Percentiles rank a stretch among this genome's conserved stretches.
These are phyloP conservation scores for Protonemura montana DNA, from an alignment of 2,888 invertebrate species.

Conservation along the genomic window DNA sequence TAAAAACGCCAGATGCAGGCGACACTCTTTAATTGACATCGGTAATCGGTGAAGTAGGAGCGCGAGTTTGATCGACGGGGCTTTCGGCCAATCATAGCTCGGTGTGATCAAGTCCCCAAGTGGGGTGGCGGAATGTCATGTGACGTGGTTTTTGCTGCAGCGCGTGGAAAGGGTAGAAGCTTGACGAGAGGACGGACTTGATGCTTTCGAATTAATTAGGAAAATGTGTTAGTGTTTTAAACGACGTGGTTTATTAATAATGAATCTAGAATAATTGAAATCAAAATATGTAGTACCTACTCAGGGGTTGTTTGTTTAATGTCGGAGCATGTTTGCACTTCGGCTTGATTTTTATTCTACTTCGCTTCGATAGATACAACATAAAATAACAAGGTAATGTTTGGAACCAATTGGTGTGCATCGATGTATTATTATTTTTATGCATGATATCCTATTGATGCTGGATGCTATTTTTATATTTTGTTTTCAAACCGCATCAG, in stretches of 20 bases:
- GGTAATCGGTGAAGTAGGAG: constrained; percentile 43
- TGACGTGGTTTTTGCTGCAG: not conserved
- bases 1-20: constrained; percentile 49
- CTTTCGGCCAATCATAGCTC: not conserved
- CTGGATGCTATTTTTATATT: not conserved
- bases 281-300: too few species aligned
- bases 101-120: not conserved
- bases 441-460: too few species aligned
- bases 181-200: not conserved
- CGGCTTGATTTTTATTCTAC: not conserved
- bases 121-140: not conserved
- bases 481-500: not conserved
- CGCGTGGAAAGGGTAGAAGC: not conserved
- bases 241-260: not conserved
- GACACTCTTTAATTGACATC: constrained; percentile 47
- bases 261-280: not conserved
- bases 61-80: not conserved
- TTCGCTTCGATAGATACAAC: too few species aligned
- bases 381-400: too few species aligned
- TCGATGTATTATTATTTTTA: too few species aligned
- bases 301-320: not conserved
- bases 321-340: not conserved
- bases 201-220: not conserved
- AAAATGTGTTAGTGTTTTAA: not conserved
- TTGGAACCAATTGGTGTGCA: too few species aligned